Evolutionary conservation across 2,888 invertebrate genomes (phyloP).

Genomic region (Macrosoma leucophasiata): DNA sequence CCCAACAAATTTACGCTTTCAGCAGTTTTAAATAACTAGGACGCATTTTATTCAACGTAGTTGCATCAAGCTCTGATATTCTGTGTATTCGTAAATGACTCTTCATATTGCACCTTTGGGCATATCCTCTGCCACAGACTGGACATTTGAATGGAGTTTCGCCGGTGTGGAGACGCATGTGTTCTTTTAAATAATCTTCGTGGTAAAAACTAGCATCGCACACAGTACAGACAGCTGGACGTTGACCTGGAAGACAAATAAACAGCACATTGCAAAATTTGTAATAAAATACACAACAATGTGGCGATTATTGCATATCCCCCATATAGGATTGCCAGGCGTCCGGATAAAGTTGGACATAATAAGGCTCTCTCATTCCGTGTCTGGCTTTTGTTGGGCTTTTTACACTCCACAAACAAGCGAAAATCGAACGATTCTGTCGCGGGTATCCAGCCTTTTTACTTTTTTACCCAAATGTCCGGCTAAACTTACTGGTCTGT

Average conservation of each 20-base stretch:
- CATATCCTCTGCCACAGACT: conserved; percentile 62
- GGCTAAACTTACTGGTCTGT: too few species aligned
- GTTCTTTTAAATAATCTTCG: conserved; percentile 60
- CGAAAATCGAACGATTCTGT: too few species aligned
- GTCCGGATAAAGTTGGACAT: too few species aligned
- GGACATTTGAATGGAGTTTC: conserved; percentile 70
- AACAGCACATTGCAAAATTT: too few species aligned
- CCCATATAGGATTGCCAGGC: too few species aligned
- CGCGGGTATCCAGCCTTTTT: too few species aligned
- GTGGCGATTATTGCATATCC: too few species aligned
- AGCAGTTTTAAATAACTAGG: conserved; percentile 60
- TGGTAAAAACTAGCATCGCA: conserved; percentile 62
- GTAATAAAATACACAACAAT: too few species aligned
- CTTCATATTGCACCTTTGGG: conserved; percentile 67
- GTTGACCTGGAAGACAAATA: conserved; percentile 46
- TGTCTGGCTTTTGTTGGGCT: too few species aligned
- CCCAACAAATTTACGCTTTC: conserved; percentile 33
- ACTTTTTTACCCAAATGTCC: too few species aligned
- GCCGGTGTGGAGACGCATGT: conserved; percentile 67
- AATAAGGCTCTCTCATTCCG: too few species aligned
- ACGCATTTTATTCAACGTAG: conserved; percentile 49
- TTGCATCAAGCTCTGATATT: conserved; percentile 52
- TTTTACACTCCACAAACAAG: too few species aligned
- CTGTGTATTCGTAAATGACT: conserved; percentile 62
- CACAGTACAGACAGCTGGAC: conserved; percentile 58